These are phyloP conservation scores for Megathymus violae DNA, from an alignment of 1,140 invertebrate genomes.

Conservation along the genomic window DNA sequence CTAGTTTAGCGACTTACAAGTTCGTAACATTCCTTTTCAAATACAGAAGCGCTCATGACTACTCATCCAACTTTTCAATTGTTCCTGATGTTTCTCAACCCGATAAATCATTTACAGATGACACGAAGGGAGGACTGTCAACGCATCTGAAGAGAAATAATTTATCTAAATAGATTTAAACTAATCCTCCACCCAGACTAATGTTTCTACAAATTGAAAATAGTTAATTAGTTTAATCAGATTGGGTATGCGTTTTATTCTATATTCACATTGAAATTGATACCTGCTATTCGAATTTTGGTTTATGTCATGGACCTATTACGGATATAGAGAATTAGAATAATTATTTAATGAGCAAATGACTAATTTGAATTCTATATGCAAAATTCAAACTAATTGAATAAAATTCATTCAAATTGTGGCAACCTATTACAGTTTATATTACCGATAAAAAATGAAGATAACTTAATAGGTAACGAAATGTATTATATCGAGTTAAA, in stretches of 20 bases:
- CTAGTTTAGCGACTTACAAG: no score
- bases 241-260: slow-evolving; percentile 32
- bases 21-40: no score
- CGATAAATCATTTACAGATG: no score
- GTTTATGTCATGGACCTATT: slow-evolving; percentile 15
- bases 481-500: no score
- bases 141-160: slow-evolving; percentile 16
- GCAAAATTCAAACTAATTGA: slow-evolving; percentile 4
- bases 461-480: no score
- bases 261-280: slow-evolving; percentile 24
- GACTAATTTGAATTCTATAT: slow-evolving; percentile 10
- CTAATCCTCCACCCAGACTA: slow-evolving; percentile 49
- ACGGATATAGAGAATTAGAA: slow-evolving; percentile 9
- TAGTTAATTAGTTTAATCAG: slow-evolving; percentile 48
- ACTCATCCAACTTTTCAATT: no score
- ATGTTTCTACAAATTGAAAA: slow-evolving; percentile 50
- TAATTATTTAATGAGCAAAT: slow-evolving; percentile 26
- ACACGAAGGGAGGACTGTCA: neutral
- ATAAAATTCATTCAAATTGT: neutral
- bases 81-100: no score
- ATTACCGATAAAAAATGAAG: no score
- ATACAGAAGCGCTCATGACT: no score
- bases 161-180: slow-evolving; percentile 41
- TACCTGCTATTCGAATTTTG: slow-evolving; percentile 14
- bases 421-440: no score